These are phyloP conservation scores for Salpingus planirostris DNA, from an alignment of 2,888 invertebrate genomes.

Conservation along the genomic window DNA sequence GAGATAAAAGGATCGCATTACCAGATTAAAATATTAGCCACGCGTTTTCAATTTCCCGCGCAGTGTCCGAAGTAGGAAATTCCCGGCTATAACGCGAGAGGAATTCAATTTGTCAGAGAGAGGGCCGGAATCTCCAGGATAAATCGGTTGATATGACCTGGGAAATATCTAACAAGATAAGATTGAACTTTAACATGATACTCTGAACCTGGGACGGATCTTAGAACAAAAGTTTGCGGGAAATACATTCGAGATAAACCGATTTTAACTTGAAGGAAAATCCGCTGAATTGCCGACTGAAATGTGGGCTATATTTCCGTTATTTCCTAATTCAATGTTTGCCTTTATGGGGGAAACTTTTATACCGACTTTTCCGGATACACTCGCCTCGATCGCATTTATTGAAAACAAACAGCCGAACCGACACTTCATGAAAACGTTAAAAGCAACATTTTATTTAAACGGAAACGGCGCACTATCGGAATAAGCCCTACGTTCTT, in stretches of 20 bases:
- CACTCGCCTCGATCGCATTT: too few relatives aligned
- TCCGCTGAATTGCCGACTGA: background rate
- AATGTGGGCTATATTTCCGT: background rate
- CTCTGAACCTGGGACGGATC: constrained; percentile 15
- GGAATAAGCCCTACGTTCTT: too few relatives aligned
- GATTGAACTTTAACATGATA: constrained; percentile 21
- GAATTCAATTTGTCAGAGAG: constrained; percentile 10
- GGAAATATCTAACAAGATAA: constrained; percentile 19
- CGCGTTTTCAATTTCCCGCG: constrained; percentile 10
- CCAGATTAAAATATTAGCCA: constrained; percentile 21
- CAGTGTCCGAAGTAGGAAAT: too few relatives aligned
- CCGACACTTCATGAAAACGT: too few relatives aligned
- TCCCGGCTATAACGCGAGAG: constrained; percentile 4
- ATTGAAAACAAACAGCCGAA: too few relatives aligned
- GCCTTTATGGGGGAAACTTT: background rate
- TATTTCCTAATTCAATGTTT: background rate
- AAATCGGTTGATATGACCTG: constrained; percentile 20
- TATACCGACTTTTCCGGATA: too few relatives aligned
- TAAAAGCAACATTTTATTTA: too few relatives aligned
- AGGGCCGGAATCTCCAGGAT: constrained; percentile 16
- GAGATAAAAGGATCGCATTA: too few relatives aligned
- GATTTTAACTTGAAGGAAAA: constrained; percentile 3
- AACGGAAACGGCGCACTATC: too few relatives aligned
- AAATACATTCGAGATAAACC: constrained; percentile 10
- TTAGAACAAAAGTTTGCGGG: constrained; percentile 11